phyloP scores from a whole-genome alignment of 2,888 invertebrate genomes.

The Furcula furcula region DNA sequence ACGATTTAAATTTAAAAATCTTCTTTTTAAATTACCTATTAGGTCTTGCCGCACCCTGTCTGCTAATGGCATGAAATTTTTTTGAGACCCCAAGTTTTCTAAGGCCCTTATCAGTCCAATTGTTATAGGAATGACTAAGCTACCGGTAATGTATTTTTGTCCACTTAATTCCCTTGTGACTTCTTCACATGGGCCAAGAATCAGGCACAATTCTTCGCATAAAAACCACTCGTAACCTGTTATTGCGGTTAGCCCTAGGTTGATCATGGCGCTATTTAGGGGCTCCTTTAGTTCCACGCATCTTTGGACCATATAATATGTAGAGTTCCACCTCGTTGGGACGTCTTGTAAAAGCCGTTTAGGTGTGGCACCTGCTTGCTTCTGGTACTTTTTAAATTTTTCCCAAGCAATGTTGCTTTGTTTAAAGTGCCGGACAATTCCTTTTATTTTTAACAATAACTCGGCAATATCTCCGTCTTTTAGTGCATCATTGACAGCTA shows the following conservation, averaged over 20 bases:
- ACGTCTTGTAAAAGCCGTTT: conserved; percentile 12
- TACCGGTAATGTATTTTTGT: no score
- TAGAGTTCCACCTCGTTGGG: conserved; percentile 15
- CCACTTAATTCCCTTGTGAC: conserved; percentile 3
- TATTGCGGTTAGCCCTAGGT: conserved; percentile 3
- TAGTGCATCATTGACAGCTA: neutral
- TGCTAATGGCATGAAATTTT: conserved; percentile 1
- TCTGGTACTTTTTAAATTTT: conserved; percentile 3
- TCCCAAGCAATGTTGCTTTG: neutral
- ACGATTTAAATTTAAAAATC: conserved; percentile 4
- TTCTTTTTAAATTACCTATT: conserved; percentile 1
- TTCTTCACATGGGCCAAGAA: conserved; percentile 6
- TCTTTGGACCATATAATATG: conserved; percentile 9
- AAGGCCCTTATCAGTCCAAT: neutral
- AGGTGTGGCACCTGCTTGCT: neutral
- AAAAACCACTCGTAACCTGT: neutral
- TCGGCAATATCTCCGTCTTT: neutral
- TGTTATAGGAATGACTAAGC: conserved; percentile 2
- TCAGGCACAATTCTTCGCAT: no score
- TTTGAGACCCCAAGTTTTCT: conserved; percentile 1
- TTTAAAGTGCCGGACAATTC: conserved; percentile 2
- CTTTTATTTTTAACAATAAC: neutral
- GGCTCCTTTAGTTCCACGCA: conserved; percentile 9
- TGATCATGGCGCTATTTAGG: conserved; percentile 1
- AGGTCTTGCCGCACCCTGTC: conserved; percentile 3